Percentiles rank a stretch among this genome's conserved stretches.
Evolutionary conservation across 1,140 invertebrate species (phyloP).

Genomic region (Centruroides vittatus): DNA sequence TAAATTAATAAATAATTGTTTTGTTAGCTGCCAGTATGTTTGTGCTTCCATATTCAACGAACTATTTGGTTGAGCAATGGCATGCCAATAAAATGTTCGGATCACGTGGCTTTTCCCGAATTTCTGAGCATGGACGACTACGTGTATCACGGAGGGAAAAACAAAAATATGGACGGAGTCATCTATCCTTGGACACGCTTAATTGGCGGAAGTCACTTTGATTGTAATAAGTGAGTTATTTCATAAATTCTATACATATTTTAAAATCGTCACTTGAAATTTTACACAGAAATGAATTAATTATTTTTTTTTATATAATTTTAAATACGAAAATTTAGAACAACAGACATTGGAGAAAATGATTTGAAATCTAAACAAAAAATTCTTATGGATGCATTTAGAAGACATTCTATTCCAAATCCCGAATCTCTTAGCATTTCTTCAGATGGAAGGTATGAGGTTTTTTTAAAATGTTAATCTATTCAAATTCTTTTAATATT

Average conservation of each 20-base stretch:
- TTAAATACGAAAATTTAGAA: background rate
- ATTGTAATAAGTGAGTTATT: conserved; percentile 1
- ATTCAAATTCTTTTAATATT: no score
- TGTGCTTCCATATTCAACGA: conserved; percentile 75
- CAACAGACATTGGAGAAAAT: background rate
- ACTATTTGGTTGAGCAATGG: conserved; percentile 65
- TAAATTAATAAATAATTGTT: background rate
- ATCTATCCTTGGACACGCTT: conserved; percentile 4
- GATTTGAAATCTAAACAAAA: background rate
- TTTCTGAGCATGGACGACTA: conserved; percentile 52
- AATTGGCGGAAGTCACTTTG: conserved; percentile 9
- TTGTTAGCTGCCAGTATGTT: conserved; percentile 52
- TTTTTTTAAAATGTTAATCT: no score
- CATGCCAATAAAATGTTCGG: conserved; percentile 59
- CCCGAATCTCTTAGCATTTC: no score
- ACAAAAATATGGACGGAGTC: conserved; percentile 1
- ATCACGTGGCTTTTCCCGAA: conserved; percentile 74
- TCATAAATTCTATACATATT: no score
- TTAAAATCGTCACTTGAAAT: no score
- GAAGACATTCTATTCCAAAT: background rate
- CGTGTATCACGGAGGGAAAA: conserved; percentile 39
- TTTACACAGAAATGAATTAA: no score
- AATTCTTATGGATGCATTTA: background rate
- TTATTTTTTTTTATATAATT: no score
- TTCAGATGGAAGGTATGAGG: no score